Conservation (phyloP, 2,888 invertebrate genomes). For the Tanypteryx hageni region DNA sequence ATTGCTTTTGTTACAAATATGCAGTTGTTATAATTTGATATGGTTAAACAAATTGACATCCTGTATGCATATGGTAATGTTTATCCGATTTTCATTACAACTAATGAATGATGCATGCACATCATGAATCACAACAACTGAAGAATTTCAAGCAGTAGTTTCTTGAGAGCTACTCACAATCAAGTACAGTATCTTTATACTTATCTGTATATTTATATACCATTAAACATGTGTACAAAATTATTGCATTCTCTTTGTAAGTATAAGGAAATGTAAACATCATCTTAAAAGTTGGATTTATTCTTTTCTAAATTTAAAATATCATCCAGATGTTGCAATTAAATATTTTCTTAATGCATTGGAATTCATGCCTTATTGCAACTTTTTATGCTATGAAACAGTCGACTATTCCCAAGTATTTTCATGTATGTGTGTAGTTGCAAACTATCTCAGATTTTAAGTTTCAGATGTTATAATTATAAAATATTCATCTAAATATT, state of each 20-base stretch:
- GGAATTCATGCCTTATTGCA: too few species aligned
- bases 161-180: slow-evolving; percentile 54
- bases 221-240: slow-evolving; percentile 46
- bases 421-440: too few species aligned
- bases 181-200: slow-evolving; percentile 54
- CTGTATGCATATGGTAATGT: slow-evolving; percentile 37
- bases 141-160: slow-evolving; percentile 48
- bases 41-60: slow-evolving; percentile 49
- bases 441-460: too few species aligned
- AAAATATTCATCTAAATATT: too few species aligned
- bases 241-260: not conserved
- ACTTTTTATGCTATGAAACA: too few species aligned
- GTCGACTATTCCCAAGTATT: too few species aligned
- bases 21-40: slow-evolving; percentile 36
- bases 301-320: too few species aligned
- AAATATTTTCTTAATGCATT: too few species aligned
- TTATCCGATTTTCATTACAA: not conserved
- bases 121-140: slow-evolving; percentile 31
- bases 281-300: too few species aligned
- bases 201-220: slow-evolving; percentile 64
- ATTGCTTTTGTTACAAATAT: slow-evolving; percentile 30
- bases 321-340: too few species aligned
- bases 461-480: too few species aligned
- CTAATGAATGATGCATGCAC: slow-evolving; percentile 38
- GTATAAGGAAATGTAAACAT: not conserved